Evolutionary conservation across 1,140 invertebrate species (phyloP), one percentile per base, ranked within the genome.

Genomic region (Colletes latitarsis): DNA sequence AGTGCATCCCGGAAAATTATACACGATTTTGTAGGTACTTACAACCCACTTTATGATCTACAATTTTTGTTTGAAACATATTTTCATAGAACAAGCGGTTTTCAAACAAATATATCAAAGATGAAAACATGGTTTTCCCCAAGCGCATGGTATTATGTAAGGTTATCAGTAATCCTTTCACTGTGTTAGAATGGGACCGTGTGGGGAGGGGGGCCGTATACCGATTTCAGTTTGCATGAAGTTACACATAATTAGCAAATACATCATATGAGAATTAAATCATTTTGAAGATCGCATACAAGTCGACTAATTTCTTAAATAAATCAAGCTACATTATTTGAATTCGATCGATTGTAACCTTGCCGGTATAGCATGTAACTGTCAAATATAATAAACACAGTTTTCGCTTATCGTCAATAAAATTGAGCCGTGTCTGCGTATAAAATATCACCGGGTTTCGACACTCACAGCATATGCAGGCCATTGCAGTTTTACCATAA

Each of bases 381-480:
- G 67, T 73, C 69, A 64, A 57, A 30, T 12, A 21, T n/a, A 21
- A 5, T 1, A 69, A 43, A 57, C 6, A 57, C 21, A 53, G 4
- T 60, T 55, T 52, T 55, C 9, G 66, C 1, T 3, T n/a, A 77
- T 53, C 4, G 12, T 15, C 10, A 39, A 15, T 3, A 43, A 49
- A 71, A 41, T 57, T 58, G 64, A 15, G 30, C 6, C 21, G 21
- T 14, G 9, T 57, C 55, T 6, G 6, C 43, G 66, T 6, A 53
- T 21, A 71, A 30, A n/a, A 71, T 49, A 19, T 57, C 9, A 21
- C 41, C 14, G 46, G 41, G 60, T 21, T 19, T 53, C 19, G n/a
- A 30, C 78, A 93, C 92, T 93, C 90, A 93, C 92, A 90, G 75
- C 88, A 92, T 67, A 88, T 82, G 52, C 82, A 90, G 58, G 89